These are phyloP conservation scores for Planococcus citri DNA, from an alignment of 1,140 invertebrate genomes.

Conservation along the genomic window DNA sequence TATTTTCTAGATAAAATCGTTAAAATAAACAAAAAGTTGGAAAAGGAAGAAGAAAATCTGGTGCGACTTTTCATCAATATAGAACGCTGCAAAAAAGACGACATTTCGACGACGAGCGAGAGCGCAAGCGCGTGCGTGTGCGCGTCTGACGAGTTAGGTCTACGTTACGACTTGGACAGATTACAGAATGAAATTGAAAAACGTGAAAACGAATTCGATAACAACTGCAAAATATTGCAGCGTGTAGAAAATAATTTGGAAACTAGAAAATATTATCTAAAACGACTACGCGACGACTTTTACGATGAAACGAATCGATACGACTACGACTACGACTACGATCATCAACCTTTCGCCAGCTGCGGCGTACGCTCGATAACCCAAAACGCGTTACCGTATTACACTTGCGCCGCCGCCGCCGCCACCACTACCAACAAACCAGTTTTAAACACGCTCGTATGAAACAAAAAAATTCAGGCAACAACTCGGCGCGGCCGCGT, in stretches of 20 bases:
- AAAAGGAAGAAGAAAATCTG: constrained; percentile 51
- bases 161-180: constrained; percentile 22
- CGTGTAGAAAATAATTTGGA: constrained; percentile 48
- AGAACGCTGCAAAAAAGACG: constrained; percentile 47
- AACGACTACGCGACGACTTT: constrained; percentile 48
- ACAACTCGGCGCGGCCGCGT: too few species aligned
- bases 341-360: background rate
- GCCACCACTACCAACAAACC: background rate
- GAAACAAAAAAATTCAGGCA: background rate
- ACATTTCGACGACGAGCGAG: constrained; percentile 32
- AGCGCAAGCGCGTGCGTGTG: too few species aligned
- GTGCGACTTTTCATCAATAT: constrained; percentile 37
- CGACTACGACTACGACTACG: constrained; percentile 41
- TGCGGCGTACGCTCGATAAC: background rate
- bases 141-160: background rate
- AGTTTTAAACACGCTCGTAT: background rate
- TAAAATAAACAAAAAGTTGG: constrained; percentile 53
- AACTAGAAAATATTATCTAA: constrained; percentile 45
- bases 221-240: constrained; percentile 45
- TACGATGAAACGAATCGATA: constrained; percentile 30
- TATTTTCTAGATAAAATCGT: constrained; percentile 55
- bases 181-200: constrained; percentile 37
- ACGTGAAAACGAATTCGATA: constrained; percentile 49
- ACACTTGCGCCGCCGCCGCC: too few species aligned
- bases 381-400: background rate